Base-by-base conservation (phyloP, 2,113 vertebrate genomes). In the Microtus montanus region DNA sequence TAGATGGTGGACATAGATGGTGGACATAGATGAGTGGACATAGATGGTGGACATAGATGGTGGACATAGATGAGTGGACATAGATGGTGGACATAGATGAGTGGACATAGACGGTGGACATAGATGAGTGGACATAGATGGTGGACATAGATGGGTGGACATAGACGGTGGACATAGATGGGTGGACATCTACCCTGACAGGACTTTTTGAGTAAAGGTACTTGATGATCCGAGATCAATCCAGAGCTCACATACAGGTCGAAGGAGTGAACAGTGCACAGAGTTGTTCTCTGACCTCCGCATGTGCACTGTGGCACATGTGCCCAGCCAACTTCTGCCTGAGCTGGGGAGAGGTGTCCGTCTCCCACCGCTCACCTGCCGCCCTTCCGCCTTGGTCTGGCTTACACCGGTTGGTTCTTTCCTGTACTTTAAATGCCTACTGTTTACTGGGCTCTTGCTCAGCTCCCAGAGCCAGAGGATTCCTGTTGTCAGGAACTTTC, bases 391-490 rank as follows among this genome's bases (percentile, higher is more conserved):
- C 14, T 44, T 66, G 24, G 58, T 64, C 38, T 85, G 44, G 61
- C 41, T 20, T 41, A 66, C 44, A 85, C 2, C 2, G 17, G 24
- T 28, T 19, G 61, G 12, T 38, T 15, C 12, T 44, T 44, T 44
- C 30, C 22, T 4, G 70, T 49, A 41, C 8, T 35, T 17, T 26
- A 85, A 58, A 80, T 17, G 61, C 75, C 75, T 75, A 22, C 87
- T 70, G 84, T 75, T 77, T 20, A 41, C 90, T 13, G 15, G 85
- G 61, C 47, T 87, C 70, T 68, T 64, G 74, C 28, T 78, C 52
- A 8, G 49, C 82, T 63, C 28, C 58, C 14, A 68, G 75, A 15
- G 10, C 49, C 20, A 1, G 0, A 0, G 20, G 0, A 2, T 7
- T 15, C 47, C 64, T 9, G 33, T 44, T 35, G 13, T 52, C 6